Conservation (phyloP, 2,888 invertebrate genomes). For the Cosmia trapezina region DNA sequence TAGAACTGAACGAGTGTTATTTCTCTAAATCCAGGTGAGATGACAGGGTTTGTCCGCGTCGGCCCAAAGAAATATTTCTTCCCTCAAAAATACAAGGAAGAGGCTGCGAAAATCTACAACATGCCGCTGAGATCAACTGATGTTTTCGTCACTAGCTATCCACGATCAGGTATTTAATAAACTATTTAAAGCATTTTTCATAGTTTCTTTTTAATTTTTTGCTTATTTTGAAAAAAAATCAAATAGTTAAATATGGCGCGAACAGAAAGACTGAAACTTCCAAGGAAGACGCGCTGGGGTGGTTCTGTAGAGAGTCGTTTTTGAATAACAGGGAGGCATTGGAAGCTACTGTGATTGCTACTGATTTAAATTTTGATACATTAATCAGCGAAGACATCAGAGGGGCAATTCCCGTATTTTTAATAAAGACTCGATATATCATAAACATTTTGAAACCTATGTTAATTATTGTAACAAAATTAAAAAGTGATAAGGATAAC, state of each 20-base stretch:
- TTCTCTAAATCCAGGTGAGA: conserved; percentile 89
- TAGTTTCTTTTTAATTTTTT: neutral
- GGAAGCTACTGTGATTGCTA: too few relatives aligned
- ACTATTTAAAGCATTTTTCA: neutral
- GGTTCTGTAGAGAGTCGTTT: too few relatives aligned
- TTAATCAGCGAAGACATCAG: too few relatives aligned
- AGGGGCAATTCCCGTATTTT: too few relatives aligned
- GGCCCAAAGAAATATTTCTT: conserved; percentile 94
- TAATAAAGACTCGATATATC: too few relatives aligned
- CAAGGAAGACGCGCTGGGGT: too few relatives aligned
- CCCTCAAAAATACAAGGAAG: conserved; percentile 91
- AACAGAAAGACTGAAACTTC: too few relatives aligned
- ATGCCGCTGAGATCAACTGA: conserved; percentile 93
- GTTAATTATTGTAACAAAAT: neutral
- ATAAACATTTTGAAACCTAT: neutral
- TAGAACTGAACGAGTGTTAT: neutral
- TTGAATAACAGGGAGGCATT: too few relatives aligned
- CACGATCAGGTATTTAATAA: conserved; percentile 93
- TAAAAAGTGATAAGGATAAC: neutral
- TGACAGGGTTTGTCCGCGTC: conserved; percentile 93
- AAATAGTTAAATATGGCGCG: too few relatives aligned
- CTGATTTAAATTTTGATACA: too few relatives aligned
- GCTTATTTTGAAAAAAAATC: too few relatives aligned
- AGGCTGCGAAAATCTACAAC: conserved; percentile 92
- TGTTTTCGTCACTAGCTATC: conserved; percentile 94